Conservation (phyloP, 2,888 invertebrate genomes). For the Theodoxus fluviatilis region DNA sequence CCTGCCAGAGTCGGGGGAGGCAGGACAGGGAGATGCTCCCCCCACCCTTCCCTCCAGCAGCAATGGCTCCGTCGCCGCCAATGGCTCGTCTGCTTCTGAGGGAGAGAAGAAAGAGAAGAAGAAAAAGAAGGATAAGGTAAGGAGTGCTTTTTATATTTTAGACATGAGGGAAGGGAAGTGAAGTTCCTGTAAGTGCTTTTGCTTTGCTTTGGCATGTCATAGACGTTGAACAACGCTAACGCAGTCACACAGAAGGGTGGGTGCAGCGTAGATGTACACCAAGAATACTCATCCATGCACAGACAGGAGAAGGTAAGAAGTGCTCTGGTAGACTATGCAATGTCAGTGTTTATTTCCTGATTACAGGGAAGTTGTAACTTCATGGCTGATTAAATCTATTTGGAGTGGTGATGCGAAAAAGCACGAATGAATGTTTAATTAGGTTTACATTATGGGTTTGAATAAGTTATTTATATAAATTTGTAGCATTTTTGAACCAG, state of each 20-base stretch:
- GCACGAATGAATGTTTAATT: too few species aligned
- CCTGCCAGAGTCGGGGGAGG: neutral
- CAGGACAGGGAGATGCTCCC: neutral
- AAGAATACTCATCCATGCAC: neutral
- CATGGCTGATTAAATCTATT: neutral
- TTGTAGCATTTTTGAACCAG: too few species aligned
- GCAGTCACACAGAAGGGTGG: neutral
- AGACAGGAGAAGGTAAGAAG: neutral
- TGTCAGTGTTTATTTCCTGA: neutral
- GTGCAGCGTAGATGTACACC: too few species aligned
- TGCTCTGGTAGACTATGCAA: neutral
- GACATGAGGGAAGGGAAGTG: too few species aligned
- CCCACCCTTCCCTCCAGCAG: too few species aligned
- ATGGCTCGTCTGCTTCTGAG: slow-evolving; percentile 25
- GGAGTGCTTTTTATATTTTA: neutral
- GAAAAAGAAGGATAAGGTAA: slow-evolving; percentile 30
- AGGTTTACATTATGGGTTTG: too few species aligned
- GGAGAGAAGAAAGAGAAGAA: slow-evolving; percentile 34
- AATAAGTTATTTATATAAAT: too few species aligned
- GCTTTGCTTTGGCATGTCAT: neutral
- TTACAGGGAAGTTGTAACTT: neutral
- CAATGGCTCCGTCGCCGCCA: neutral
- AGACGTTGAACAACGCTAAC: neutral
- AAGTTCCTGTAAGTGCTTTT: neutral
- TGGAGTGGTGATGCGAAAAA: neutral